Evolutionary conservation across 35 echinoderm and acorn worm species (phyloP).

Genomic region (Stichopus chloronotus): DNA sequence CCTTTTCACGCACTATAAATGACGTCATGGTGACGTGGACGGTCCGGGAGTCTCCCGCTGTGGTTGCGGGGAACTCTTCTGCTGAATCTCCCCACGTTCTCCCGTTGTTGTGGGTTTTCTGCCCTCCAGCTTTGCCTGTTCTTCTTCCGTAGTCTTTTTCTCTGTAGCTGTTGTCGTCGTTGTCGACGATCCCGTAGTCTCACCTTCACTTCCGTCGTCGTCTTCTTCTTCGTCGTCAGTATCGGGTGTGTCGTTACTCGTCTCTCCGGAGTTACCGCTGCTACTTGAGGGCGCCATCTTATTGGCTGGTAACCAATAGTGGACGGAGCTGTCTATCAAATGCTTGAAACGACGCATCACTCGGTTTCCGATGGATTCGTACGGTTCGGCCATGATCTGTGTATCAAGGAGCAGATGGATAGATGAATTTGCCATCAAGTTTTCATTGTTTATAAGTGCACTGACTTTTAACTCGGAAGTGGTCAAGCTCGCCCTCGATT

Average conservation of each 20-base stretch:
- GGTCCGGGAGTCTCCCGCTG: slow-evolving; percentile 15
- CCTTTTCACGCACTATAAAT: background rate
- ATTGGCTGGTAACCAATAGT: slow-evolving; percentile 88
- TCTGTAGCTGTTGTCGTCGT: background rate
- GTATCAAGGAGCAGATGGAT: background rate
- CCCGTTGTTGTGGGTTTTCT: background rate
- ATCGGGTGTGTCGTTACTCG: slow-evolving; percentile 50
- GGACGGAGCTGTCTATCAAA: slow-evolving; percentile 87
- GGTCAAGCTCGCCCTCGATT: too few species aligned
- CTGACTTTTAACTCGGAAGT: too few species aligned
- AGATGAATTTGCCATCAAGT: too few species aligned
- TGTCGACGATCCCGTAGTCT: background rate
- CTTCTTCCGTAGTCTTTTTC: background rate
- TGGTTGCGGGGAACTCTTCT: background rate
- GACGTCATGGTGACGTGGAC: slow-evolving; percentile 46
- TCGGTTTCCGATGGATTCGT: slow-evolving; percentile 90
- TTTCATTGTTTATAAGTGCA: too few species aligned
- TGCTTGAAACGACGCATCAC: slow-evolving; percentile 90
- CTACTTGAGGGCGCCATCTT: slow-evolving; percentile 64
- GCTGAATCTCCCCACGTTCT: background rate
- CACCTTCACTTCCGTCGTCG: slow-evolving; percentile 39
- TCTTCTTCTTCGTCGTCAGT: slow-evolving; percentile 53
- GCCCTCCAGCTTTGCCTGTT: background rate
- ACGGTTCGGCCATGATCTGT: slow-evolving; percentile 89
- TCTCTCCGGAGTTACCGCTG: slow-evolving; percentile 66